phyloP scores from a whole-genome alignment of 2,888 invertebrate genomes.

The Epinotia brunnichana region DNA sequence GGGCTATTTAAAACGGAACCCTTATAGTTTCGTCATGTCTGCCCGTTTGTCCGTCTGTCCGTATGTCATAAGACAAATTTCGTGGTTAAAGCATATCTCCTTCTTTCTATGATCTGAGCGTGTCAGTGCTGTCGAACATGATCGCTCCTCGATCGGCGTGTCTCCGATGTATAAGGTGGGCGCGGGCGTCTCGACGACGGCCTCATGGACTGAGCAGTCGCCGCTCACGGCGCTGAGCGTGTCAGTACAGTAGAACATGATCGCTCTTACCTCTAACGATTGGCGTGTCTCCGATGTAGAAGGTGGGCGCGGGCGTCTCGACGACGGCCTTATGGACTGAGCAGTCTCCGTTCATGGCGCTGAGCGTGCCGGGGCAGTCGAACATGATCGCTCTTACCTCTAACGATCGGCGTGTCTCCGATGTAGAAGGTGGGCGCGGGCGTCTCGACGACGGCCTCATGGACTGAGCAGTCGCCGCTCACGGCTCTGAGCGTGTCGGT shows the following conservation, averaged over 20 bases:
- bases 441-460: too few species aligned
- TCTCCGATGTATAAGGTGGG: constrained; percentile 81
- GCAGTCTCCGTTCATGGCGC: constrained; percentile 76
- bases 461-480: too few species aligned
- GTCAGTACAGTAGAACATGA: constrained; percentile 81
- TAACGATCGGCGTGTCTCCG: too few species aligned
- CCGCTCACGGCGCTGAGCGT: constrained; percentile 78
- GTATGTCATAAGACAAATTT: too few species aligned
- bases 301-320: constrained; percentile 75
- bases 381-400: constrained; percentile 72
- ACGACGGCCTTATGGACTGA: constrained; percentile 72
- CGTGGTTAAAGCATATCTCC: too few species aligned
- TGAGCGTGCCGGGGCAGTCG: constrained; percentile 79
- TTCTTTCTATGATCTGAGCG: too few species aligned
- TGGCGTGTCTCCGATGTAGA: constrained; percentile 81
- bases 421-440: too few species aligned
- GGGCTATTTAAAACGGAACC: too few species aligned
- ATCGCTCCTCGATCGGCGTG: constrained; percentile 71
- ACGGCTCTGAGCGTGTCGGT: too few species aligned
- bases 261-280: constrained; percentile 75
- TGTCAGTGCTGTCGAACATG: neutral
- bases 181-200: constrained; percentile 72
- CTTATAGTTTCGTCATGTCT: too few species aligned
- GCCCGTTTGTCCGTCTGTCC: too few species aligned
- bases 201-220: constrained; percentile 73